phyloP scores from a whole-genome alignment of 2,797 vertebrate genomes.

The Smutsia gigantea region DNA sequence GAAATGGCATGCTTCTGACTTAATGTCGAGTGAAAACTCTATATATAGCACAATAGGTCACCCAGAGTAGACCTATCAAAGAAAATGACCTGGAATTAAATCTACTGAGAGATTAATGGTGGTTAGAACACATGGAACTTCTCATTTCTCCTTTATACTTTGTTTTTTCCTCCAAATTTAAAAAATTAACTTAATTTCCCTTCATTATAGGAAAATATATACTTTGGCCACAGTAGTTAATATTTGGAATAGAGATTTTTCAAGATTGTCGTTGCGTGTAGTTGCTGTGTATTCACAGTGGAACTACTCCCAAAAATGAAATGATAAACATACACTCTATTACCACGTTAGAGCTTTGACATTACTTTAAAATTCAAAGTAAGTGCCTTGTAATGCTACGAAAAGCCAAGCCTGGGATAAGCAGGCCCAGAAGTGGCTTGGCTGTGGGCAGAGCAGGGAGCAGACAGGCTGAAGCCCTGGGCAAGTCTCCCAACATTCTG shows the following conservation, averaged over 20 bases:
- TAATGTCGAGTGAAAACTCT: rapidly evolving
- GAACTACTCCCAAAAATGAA: conserved; percentile 67
- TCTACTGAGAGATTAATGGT: rapidly evolving
- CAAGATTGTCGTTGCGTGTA: conserved; percentile 55
- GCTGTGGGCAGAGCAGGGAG: background rate
- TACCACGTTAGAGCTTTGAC: conserved; percentile 74
- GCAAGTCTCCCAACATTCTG: background rate
- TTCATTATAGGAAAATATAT: background rate
- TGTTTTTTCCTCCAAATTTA: background rate
- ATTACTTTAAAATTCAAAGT: conserved; percentile 72
- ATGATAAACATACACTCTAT: conserved; percentile 76
- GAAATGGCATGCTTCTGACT: background rate
- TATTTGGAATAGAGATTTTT: conserved; percentile 57
- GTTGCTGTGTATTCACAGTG: conserved; percentile 63
- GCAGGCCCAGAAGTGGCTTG: background rate
- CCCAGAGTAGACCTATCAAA: rapidly evolving
- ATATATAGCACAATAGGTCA: rapidly evolving
- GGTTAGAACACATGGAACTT: rapidly evolving
- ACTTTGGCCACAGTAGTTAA: background rate
- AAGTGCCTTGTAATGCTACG: conserved; percentile 65
- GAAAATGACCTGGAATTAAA: background rate
- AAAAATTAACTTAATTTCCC: background rate
- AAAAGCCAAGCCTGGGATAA: background rate
- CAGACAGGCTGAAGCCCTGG: background rate
- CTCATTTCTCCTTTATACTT: background rate